phyloP scores from a whole-genome alignment of 2,797 vertebrate species.

The Gambusia yucatana region DNA sequence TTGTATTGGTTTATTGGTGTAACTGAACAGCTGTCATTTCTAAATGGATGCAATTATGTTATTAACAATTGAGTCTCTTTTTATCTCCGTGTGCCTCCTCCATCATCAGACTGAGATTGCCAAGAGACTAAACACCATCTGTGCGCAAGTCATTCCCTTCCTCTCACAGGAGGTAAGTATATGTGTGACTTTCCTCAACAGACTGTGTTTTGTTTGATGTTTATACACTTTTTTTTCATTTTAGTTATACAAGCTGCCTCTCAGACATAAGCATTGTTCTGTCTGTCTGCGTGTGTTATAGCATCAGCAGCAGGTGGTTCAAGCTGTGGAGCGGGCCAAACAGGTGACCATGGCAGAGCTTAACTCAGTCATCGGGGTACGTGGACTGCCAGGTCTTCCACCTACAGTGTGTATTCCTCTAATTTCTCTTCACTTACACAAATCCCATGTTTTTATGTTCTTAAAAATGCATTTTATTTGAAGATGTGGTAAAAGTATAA shows the following conservation, averaged over 20 bases:
- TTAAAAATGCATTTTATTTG: neutral
- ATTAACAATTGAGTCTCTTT: slow-evolving; percentile 66
- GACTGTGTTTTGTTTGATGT: slow-evolving; percentile 30
- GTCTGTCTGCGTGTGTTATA: slow-evolving; percentile 61
- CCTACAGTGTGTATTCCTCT: slow-evolving; percentile 92
- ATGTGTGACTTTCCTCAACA: slow-evolving; percentile 69
- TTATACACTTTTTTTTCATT: slow-evolving; percentile 20
- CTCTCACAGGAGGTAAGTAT: slow-evolving; percentile 98
- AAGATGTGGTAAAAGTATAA: neutral
- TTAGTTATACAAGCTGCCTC: slow-evolving; percentile 11
- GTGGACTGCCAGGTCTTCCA: slow-evolving; percentile 96
- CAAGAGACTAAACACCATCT: slow-evolving; percentile 98
- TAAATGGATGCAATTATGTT: slow-evolving; percentile 72
- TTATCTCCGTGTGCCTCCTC: slow-evolving; percentile 57
- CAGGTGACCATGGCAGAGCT: slow-evolving; percentile 98
- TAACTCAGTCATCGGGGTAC: slow-evolving; percentile 98
- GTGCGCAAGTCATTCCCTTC: slow-evolving; percentile 99
- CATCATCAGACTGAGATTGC: slow-evolving; percentile 93
- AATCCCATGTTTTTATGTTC: slow-evolving; percentile 38
- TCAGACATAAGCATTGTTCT: slow-evolving; percentile 12
- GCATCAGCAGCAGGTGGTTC: slow-evolving; percentile 98
- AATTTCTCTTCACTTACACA: slow-evolving; percentile 31
- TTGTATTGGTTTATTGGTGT: slow-evolving; percentile 62
- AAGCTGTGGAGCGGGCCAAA: slow-evolving; percentile 96
- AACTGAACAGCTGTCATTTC: slow-evolving; percentile 70